A percentile compares a stretch with the other conserved stretches of the same genome.
Evolutionary conservation across 2,113 vertebrate genomes (phyloP).

Genomic region (Pterocles burchelli): DNA sequence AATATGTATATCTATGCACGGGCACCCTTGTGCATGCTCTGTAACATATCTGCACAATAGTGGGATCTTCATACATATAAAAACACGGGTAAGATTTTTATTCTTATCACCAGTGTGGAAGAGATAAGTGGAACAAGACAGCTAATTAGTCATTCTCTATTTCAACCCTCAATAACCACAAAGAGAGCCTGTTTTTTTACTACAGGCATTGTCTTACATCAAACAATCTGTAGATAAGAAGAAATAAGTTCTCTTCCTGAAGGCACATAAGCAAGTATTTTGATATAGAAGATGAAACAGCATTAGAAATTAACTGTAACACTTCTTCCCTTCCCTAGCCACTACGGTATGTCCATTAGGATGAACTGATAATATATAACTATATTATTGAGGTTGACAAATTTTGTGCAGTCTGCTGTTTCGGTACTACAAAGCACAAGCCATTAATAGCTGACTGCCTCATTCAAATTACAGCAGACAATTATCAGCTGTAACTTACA

Average conservation of each 20-base stretch:
- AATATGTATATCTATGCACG: not conserved
- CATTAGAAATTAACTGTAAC: slow-evolving; percentile 30
- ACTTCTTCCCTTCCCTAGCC: not conserved
- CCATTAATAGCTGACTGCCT: slow-evolving; percentile 49
- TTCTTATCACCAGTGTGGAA: not conserved
- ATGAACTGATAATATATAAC: not conserved
- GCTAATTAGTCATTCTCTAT: slow-evolving; percentile 2
- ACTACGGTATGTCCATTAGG: not conserved
- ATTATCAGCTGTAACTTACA: slow-evolving; percentile 63
- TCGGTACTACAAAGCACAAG: not conserved
- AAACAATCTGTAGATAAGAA: slow-evolving; percentile 49
- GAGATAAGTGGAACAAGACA: slow-evolving; percentile 21
- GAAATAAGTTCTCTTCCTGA: slow-evolving; percentile 35
- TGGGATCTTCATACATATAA: not conserved
- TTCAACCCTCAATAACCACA: slow-evolving; percentile 10
- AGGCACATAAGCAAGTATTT: slow-evolving; percentile 17
- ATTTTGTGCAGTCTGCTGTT: not conserved
- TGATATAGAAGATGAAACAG: slow-evolving; percentile 51
- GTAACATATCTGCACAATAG: not conserved
- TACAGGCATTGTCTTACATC: slow-evolving; percentile 46
- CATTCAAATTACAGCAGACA: slow-evolving; percentile 51
- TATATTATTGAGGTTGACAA: not conserved
- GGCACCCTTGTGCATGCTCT: not conserved
- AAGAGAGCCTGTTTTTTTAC: slow-evolving; percentile 1
- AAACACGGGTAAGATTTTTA: not conserved